Evolutionary conservation across 2,888 invertebrate species (phyloP).

Genomic region (Biston betularia): DNA sequence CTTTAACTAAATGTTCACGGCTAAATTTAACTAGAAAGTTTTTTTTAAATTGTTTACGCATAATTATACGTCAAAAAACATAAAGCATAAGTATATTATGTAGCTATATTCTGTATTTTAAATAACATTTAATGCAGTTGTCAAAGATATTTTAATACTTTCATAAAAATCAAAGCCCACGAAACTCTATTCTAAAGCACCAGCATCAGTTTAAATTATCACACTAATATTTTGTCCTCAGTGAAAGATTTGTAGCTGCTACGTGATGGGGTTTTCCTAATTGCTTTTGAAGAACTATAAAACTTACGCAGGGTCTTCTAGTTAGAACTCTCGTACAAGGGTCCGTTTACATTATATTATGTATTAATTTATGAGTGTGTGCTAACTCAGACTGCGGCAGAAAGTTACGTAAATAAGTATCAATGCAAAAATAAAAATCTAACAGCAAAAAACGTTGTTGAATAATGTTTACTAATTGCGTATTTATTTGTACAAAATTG

Average conservation of each 20-base stretch:
- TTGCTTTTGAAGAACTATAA: conserved; percentile 23
- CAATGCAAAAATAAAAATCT: background rate
- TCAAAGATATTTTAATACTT: conserved; percentile 25
- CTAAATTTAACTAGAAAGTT: too few relatives aligned
- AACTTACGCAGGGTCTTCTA: conserved; percentile 13
- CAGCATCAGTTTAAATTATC: conserved; percentile 41
- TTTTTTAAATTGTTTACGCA: too few relatives aligned
- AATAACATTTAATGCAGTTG: conserved; percentile 2
- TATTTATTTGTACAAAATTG: too few relatives aligned
- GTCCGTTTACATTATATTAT: conserved; percentile 1
- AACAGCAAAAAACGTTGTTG: too few relatives aligned
- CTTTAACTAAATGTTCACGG: too few relatives aligned
- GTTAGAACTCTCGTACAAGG: background rate
- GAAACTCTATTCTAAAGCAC: conserved; percentile 21
- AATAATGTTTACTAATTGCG: too few relatives aligned
- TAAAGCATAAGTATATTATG: background rate
- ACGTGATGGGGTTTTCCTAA: conserved; percentile 37
- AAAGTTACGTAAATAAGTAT: background rate
- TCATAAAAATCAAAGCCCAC: conserved; percentile 37
- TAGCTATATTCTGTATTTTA: background rate
- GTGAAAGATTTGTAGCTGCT: conserved; percentile 37
- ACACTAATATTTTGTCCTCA: conserved; percentile 36
- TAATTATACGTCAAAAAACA: too few relatives aligned
- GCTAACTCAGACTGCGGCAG: background rate
- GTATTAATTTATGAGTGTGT: background rate